Percentiles rank a stretch among this genome's conserved stretches.
Conservation (phyloP, 2,888 invertebrate species). For the Phaonia tiefii region DNA sequence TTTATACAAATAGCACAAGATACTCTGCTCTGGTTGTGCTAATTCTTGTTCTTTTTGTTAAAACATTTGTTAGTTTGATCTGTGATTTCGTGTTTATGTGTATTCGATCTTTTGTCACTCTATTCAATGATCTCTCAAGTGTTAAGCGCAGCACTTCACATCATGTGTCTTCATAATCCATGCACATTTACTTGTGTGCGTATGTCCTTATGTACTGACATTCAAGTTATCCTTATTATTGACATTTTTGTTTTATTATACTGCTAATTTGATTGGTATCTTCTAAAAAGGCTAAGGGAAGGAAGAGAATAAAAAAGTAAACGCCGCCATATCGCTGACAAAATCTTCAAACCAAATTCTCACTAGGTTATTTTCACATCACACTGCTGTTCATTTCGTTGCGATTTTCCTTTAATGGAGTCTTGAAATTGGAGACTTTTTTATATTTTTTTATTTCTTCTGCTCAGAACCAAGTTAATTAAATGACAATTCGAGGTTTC, state of each 20-base stretch:
- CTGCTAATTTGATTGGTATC: slow-evolving; percentile 59
- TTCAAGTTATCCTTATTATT: neutral
- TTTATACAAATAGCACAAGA: neutral
- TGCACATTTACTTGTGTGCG: neutral
- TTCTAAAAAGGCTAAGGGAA: neutral
- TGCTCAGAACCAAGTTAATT: slow-evolving; percentile 55
- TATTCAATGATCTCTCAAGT: slow-evolving; percentile 44
- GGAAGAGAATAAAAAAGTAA: too few relatives aligned
- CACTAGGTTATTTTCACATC: slow-evolving; percentile 47
- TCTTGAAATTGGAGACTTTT: slow-evolving; percentile 48
- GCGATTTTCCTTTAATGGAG: slow-evolving; percentile 14
- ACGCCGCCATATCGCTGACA: neutral
- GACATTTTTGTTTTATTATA: slow-evolving; percentile 40
- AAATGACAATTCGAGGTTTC: slow-evolving; percentile 65
- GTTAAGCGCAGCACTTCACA: slow-evolving; percentile 58
- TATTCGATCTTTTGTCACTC: slow-evolving; percentile 48
- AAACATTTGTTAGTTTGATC: slow-evolving; percentile 7
- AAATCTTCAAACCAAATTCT: slow-evolving; percentile 34
- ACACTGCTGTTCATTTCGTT: slow-evolving; percentile 2
- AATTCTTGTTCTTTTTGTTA: slow-evolving; percentile 53
- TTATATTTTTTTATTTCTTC: neutral
- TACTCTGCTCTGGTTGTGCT: slow-evolving; percentile 48
- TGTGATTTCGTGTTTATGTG: slow-evolving; percentile 30
- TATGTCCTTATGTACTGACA: slow-evolving; percentile 48
- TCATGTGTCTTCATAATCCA: neutral